These are phyloP conservation scores for Leptopilina boulardi DNA, from an alignment of 1,140 invertebrate species.

Conservation along the genomic window DNA sequence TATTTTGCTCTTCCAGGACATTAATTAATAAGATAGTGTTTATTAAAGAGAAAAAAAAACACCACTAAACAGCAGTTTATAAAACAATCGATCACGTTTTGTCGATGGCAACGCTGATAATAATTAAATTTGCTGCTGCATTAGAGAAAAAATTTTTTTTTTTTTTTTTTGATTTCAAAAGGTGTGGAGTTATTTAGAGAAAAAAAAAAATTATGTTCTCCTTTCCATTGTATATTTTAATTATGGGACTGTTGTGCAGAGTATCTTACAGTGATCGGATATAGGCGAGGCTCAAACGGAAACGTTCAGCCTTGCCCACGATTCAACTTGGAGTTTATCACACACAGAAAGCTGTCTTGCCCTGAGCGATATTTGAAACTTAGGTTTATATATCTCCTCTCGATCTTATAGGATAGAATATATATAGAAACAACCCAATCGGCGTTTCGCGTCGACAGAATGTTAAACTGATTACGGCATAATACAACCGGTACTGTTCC, in stretches of 20 bases:
- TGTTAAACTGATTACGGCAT: conserved; percentile 23
- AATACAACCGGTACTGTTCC: conserved; percentile 30
- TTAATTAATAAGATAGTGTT: no score
- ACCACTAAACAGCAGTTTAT: conserved; percentile 7
- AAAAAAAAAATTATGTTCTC: background rate
- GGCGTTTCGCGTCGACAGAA: conserved; percentile 23
- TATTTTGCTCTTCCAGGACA: no score
- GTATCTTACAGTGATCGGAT: background rate
- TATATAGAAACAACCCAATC: conserved; percentile 25
- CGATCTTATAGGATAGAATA: conserved; percentile 22
- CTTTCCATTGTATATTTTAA: conserved; percentile 28
- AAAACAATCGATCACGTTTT: conserved; percentile 26
- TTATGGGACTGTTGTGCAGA: background rate
- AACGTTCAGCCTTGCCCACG: conserved; percentile 17
- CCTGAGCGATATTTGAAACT: conserved; percentile 3
- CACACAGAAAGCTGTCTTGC: background rate
- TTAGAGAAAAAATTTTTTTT: background rate
- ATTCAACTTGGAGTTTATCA: conserved; percentile 5
- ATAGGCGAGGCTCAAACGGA: conserved; percentile 24
- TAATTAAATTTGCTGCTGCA: background rate
- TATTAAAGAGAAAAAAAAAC: background rate
- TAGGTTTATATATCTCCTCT: background rate
- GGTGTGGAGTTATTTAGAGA: background rate
- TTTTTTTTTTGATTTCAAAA: background rate
- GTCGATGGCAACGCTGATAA: background rate